A percentile compares a stretch with the other conserved stretches of the same genome.
phyloP scores from a whole-genome alignment of 2,113 vertebrate species.

The Climacteris rufus region DNA sequence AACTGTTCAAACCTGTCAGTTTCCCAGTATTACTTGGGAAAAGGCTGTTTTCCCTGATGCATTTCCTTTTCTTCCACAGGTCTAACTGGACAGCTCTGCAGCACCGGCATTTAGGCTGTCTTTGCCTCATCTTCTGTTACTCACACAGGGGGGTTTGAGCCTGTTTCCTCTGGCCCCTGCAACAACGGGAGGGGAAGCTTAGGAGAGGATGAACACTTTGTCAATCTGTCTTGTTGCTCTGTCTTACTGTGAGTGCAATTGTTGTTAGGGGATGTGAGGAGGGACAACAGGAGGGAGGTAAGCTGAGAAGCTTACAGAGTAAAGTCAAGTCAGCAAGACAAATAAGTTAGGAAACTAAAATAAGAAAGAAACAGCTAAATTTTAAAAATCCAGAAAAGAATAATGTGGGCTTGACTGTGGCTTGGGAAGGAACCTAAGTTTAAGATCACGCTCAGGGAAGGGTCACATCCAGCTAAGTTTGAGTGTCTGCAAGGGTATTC shows the following conservation, averaged over 20 bases:
- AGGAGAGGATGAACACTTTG: neutral
- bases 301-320: neutral
- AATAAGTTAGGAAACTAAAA: neutral
- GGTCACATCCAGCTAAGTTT: fast-evolving
- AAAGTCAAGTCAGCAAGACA: neutral
- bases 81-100: neutral
- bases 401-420: neutral
- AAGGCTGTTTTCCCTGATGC: neutral
- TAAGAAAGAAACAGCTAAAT: neutral
- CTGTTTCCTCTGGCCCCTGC: neutral
- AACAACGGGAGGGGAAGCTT: neutral
- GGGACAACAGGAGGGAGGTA: neutral
- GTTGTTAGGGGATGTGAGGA: neutral
- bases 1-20: neutral
- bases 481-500: neutral
- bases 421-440: neutral
- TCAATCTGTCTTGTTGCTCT: neutral
- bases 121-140: neutral
- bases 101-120: neutral
- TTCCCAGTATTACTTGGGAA: neutral
- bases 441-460: neutral
- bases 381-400: neutral
- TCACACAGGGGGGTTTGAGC: neutral
- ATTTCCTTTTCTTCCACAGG: neutral
- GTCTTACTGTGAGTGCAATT: neutral